Evolutionary conservation across 2,797 vertebrate species (phyloP).

Genomic region (Gymnodraco acuticeps): DNA sequence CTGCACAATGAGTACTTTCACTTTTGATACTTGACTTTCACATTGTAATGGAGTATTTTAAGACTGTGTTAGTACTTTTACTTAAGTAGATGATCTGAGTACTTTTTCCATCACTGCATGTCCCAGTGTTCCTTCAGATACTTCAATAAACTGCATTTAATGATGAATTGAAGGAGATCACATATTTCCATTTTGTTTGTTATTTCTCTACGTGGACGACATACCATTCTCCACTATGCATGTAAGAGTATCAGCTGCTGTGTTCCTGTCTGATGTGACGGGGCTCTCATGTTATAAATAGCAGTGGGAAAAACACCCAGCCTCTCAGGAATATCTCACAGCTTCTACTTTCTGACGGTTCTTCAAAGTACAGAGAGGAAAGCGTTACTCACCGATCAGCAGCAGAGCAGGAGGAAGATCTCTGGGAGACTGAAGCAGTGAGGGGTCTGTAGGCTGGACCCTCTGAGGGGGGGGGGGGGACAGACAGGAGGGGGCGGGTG

Average conservation of each 20-base stretch:
- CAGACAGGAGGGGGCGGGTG: conserved; percentile 10
- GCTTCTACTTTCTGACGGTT: conserved; percentile 46
- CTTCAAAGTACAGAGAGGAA: conserved; percentile 1
- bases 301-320: conserved; percentile 26
- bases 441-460: conserved; percentile 14
- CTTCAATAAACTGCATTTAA: too few species aligned
- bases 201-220: background rate
- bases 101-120: too few species aligned
- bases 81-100: too few species aligned
- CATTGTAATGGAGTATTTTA: too few species aligned
- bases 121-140: too few species aligned
- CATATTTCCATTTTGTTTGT: background rate
- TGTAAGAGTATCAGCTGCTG: conserved; percentile 6
- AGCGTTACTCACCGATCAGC: conserved; percentile 60
- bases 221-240: background rate
- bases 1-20: too few species aligned
- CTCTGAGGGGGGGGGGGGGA: conserved; percentile 3
- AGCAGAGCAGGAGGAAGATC: conserved; percentile 8
- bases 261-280: conserved; percentile 9
- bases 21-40: too few species aligned
- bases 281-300: conserved; percentile 54
- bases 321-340: background rate
- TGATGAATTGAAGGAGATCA: too few species aligned
- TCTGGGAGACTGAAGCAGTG: background rate
- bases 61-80: too few species aligned